These are phyloP conservation scores for Drosophila kikkawai DNA, from an alignment of 1,140 invertebrate species.

Conservation along the genomic window DNA sequence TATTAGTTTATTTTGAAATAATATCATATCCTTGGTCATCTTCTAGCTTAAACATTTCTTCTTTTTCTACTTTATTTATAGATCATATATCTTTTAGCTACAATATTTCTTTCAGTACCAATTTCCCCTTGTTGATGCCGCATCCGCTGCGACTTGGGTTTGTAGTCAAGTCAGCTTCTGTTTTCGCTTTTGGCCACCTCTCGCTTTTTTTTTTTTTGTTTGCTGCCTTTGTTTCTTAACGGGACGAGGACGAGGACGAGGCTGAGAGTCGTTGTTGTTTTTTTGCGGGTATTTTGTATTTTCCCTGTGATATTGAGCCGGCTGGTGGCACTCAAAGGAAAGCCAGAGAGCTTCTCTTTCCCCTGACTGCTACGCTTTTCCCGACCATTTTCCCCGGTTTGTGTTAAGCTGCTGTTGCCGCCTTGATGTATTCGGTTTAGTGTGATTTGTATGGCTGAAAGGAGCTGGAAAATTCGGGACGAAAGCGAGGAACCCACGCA, in stretches of 20 bases:
- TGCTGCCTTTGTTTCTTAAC: slow-evolving; percentile 39
- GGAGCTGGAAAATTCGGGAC: background rate
- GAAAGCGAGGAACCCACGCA: slow-evolving; percentile 13
- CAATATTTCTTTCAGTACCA: background rate
- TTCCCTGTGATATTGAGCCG: slow-evolving; percentile 57
- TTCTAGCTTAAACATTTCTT: background rate
- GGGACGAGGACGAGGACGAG: background rate
- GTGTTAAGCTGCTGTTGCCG: slow-evolving; percentile 33
- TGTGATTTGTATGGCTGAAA: slow-evolving; percentile 70
- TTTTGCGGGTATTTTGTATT: slow-evolving; percentile 74
- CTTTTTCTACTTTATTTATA: background rate
- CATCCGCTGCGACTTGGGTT: slow-evolving; percentile 74
- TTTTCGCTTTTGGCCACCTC: slow-evolving; percentile 54
- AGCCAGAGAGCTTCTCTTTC: slow-evolving; percentile 40
- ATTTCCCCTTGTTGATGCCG: slow-evolving; percentile 44
- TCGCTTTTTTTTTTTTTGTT: slow-evolving; percentile 8
- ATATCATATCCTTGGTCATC: background rate
- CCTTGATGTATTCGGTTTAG: slow-evolving; percentile 79
- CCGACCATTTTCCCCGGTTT: slow-evolving; percentile 32
- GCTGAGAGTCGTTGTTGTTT: slow-evolving; percentile 26
- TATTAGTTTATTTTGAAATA: background rate
- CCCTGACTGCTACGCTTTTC: background rate
- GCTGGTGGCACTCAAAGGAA: slow-evolving; percentile 72
- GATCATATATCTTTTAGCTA: background rate
- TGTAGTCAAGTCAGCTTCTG: slow-evolving; percentile 76